Percentiles rank a stretch among this genome's conserved stretches.
These are phyloP conservation scores for Drosophila helvetica DNA, from an alignment of 2,888 invertebrate species.

Conservation along the genomic window DNA sequence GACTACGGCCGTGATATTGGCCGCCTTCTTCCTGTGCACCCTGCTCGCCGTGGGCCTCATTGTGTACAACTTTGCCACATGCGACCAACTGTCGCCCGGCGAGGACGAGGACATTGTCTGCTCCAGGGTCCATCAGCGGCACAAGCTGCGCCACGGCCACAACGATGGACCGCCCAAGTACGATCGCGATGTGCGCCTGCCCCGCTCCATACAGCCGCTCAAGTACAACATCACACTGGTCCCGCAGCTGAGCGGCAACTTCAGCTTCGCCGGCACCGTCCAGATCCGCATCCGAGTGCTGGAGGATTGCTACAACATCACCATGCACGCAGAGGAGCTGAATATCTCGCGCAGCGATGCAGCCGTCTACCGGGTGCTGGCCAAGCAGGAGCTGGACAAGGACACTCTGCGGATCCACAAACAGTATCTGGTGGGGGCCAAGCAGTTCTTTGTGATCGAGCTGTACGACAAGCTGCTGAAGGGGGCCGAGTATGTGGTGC, in stretches of 20 bases:
- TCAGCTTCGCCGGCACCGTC: slow-evolving; percentile 90
- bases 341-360: slow-evolving; percentile 86
- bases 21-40: slow-evolving; percentile 87
- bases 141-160: slow-evolving; percentile 53
- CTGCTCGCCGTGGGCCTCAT: slow-evolving; percentile 89
- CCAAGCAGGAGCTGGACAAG: slow-evolving; percentile 26
- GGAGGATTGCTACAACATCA: slow-evolving; percentile 86
- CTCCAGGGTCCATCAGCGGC: slow-evolving; percentile 69
- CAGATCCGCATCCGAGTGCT: slow-evolving; percentile 87
- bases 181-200: slow-evolving; percentile 88
- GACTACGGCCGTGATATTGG: slow-evolving; percentile 87
- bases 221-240: slow-evolving; percentile 89
- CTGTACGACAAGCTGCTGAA: slow-evolving; percentile 86
- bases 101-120: slow-evolving; percentile 77
- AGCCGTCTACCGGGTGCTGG: slow-evolving; percentile 81
- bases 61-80: slow-evolving; percentile 90
- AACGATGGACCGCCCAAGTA: slow-evolving; percentile 61
- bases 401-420: slow-evolving; percentile 78
- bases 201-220: slow-evolving; percentile 88
- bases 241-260: slow-evolving; percentile 91
- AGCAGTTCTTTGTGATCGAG: slow-evolving; percentile 86
- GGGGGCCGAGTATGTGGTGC: slow-evolving; percentile 87
- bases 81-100: slow-evolving; percentile 84
- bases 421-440: slow-evolving; percentile 83
- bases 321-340: slow-evolving; percentile 90